Evolutionary conservation across 1,140 invertebrate species (phyloP), one percentile per base, ranked within the genome.

Genomic region (Lordiphosa mommai): DNA sequence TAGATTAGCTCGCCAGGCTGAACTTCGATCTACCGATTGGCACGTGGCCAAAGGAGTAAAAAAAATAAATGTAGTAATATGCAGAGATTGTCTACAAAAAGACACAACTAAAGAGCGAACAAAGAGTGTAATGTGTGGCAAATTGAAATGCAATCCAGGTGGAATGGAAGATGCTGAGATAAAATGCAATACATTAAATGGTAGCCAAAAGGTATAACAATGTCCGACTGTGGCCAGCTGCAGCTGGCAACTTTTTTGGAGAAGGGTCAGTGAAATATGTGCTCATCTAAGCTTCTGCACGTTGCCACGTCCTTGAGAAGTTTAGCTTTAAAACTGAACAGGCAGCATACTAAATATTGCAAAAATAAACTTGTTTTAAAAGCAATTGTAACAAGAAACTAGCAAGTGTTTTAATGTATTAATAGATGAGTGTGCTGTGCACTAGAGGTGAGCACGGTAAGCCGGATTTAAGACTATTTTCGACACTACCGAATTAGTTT

Each of bases 71-170:
- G 12, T 10, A 29, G 2, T 16, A 14, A 16, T 13, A 8, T 38
- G 36, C 6, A 13, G 9, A 17, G 6, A 16, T 14, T 37, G 1
- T 9, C 8, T 5, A 17, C 2, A 17, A 38, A 14, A 8, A 29
- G 1, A 8, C 20, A 13, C 20, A 6, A 43, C n/a, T 43, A 9
- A n/a, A 52, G 52, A 66, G 29, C 23, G 49, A 55, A 46, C 61
- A 58, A 41, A 49, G 10, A 38, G 44, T 47, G 29, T n/a, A 49
- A 58, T 38, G 38, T 67, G 63, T 40, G 64, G 63, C 49, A 68
- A 68, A 68, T 68, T 36, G 46, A 47, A 60, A 60, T 60, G 17
- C 40, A 46, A 40, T 40, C 55, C 40, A 52, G 4, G 23, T 32
- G 57, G 46, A 37, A 52, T 40, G 41, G 30, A 20, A 49, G 1